These are phyloP conservation scores for Drosophila kokeensis DNA, from an alignment of 2,888 invertebrate genomes.

Conservation along the genomic window DNA sequence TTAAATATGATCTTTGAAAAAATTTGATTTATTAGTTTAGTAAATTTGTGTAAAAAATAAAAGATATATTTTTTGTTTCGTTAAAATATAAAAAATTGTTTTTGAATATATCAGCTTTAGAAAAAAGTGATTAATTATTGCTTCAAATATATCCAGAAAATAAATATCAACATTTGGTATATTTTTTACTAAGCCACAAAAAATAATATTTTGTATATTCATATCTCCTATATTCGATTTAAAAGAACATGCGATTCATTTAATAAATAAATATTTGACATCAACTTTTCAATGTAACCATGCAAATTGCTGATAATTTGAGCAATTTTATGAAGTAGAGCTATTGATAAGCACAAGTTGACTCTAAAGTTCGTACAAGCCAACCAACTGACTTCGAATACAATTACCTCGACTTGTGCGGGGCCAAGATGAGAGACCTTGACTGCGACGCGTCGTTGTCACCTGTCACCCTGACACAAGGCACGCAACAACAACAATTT, in stretches of 20 bases:
- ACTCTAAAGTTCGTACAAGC: conserved; percentile 1
- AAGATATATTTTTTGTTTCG: background rate
- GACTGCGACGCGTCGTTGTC: conserved; percentile 39
- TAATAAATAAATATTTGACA: no score
- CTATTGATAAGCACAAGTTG: background rate
- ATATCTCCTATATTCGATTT: background rate
- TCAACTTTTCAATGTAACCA: background rate
- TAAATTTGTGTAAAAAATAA: background rate
- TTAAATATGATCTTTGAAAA: background rate
- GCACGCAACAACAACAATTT: conserved; percentile 36
- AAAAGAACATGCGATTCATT: background rate
- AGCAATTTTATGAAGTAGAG: background rate
- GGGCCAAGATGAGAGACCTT: conserved; percentile 34
- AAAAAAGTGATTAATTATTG: background rate
- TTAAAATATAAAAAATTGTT: background rate
- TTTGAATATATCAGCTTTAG: background rate
- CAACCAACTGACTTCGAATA: conserved; percentile 8
- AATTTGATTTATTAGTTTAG: background rate
- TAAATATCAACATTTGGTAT: background rate
- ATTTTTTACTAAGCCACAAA: background rate
- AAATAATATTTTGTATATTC: background rate
- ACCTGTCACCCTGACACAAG: conserved; percentile 63
- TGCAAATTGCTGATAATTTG: background rate
- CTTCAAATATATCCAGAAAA: background rate
- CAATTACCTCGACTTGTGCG: conserved; percentile 20